Conservation (phyloP, 2,797 vertebrate genomes). For the Micrastur ruficollis region DNA sequence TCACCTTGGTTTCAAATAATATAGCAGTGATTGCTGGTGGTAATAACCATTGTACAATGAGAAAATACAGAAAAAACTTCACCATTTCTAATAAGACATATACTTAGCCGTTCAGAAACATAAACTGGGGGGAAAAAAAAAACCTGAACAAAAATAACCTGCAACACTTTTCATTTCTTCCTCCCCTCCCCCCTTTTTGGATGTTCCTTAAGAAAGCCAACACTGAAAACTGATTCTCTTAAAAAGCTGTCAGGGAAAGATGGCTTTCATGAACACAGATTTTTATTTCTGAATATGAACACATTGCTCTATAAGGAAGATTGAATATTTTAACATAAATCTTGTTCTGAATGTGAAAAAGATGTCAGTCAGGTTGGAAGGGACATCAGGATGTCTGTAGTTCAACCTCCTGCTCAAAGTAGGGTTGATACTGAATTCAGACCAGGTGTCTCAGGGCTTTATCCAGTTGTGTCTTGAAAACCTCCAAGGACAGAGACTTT, state of each 20-base stretch:
- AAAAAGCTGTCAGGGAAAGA: background rate
- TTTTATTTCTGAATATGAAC: background rate
- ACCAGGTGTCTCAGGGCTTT: background rate
- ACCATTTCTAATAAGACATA: background rate
- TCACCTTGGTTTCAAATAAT: background rate
- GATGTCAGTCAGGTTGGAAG: background rate
- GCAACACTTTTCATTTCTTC: background rate
- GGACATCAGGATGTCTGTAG: background rate
- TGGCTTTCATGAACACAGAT: background rate
- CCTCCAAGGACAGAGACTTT: background rate
- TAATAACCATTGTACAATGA: background rate
- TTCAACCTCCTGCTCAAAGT: background rate
- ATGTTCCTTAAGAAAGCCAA: background rate
- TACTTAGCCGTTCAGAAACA: background rate
- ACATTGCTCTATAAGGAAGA: background rate
- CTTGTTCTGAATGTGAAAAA: background rate
- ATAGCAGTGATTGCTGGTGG: background rate
- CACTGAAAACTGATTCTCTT: background rate
- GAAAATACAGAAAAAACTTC: background rate
- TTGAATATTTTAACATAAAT: background rate
- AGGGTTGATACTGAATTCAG: background rate
- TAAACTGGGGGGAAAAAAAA: background rate
- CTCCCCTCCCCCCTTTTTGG: accelerated
- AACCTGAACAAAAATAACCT: too few relatives aligned
- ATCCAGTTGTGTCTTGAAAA: background rate